Evolutionary conservation across 2,113 vertebrate species (phyloP).

Genomic region (Myanophis thanlyinensis): DNA sequence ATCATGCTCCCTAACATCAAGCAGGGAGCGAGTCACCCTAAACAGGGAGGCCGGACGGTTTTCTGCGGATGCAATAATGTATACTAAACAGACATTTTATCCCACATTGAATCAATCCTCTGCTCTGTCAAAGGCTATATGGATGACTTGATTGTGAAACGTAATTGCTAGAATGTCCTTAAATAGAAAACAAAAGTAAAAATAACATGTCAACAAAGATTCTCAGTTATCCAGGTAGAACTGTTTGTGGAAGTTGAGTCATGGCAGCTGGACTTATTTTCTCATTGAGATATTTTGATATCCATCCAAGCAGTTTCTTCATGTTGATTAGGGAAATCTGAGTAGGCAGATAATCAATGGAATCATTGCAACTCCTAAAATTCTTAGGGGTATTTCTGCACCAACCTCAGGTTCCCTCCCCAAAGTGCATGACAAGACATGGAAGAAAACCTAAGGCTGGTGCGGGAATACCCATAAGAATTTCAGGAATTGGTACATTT

Average conservation of each 20-base stretch:
- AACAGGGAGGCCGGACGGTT: too few relatives aligned
- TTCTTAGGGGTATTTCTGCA: not conserved
- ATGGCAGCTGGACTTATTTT: too few relatives aligned
- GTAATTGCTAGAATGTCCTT: not conserved
- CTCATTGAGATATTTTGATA: too few relatives aligned
- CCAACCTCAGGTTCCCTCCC: not conserved
- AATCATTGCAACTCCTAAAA: not conserved
- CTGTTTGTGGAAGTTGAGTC: too few relatives aligned
- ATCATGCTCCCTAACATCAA: too few relatives aligned
- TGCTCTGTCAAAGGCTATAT: not conserved
- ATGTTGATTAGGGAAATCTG: too few relatives aligned
- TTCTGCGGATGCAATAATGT: too few relatives aligned
- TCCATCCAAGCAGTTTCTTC: too few relatives aligned
- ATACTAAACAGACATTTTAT: not conserved
- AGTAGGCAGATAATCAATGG: too few relatives aligned
- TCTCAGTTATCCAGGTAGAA: too few relatives aligned
- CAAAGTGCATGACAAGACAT: not conserved
- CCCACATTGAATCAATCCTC: not conserved
- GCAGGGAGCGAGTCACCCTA: too few relatives aligned
- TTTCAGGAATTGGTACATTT: not conserved
- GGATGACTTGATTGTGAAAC: not conserved
- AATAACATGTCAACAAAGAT: too few relatives aligned
- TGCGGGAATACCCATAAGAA: not conserved
- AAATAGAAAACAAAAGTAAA: not conserved
- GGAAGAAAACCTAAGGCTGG: not conserved